A percentile compares a stretch with the other conserved stretches of the same genome.
These are phyloP conservation scores for Xestobium rufovillosum DNA, from an alignment of 2,888 invertebrate genomes.

Conservation along the genomic window DNA sequence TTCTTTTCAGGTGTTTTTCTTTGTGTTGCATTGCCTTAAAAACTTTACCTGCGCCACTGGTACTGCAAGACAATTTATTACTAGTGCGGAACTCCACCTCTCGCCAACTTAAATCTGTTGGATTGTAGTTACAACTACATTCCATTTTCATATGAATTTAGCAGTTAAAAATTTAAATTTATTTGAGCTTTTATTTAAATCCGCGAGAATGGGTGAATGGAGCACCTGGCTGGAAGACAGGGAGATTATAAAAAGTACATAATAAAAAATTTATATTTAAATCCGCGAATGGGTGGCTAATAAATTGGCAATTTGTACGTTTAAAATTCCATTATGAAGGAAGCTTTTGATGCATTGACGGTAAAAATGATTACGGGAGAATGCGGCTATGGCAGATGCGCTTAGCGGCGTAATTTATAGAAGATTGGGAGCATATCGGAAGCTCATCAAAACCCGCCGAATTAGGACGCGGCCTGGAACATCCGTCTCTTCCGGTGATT, in stretches of 20 bases:
- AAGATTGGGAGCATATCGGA: slow-evolving; percentile 39
- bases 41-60: too few species aligned
- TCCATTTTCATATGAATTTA: too few species aligned
- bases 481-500: slow-evolving; percentile 35
- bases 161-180: too few species aligned
- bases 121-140: too few species aligned
- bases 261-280: slow-evolving; percentile 23
- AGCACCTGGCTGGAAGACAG: too few species aligned
- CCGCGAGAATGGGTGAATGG: too few species aligned
- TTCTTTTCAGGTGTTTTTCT: too few species aligned
- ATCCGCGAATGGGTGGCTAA: slow-evolving; percentile 24
- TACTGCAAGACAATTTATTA: too few species aligned
- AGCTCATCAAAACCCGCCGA: slow-evolving; percentile 40
- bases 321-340: slow-evolving; percentile 27
- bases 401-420: slow-evolving; percentile 36
- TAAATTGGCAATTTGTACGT: slow-evolving; percentile 31
- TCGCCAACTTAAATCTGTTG: too few species aligned
- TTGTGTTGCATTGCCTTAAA: too few species aligned
- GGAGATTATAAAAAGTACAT: slow-evolving; percentile 5
- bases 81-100: too few species aligned
- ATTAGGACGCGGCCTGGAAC: slow-evolving; percentile 36
- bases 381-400: slow-evolving; percentile 31
- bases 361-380: slow-evolving; percentile 34
- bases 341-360: slow-evolving; percentile 29
- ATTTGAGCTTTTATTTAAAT: too few species aligned